A percentile compares a stretch with the other conserved stretches of the same genome.
These are phyloP conservation scores for Vannuccia rotundouncinata DNA, from an alignment of 2,888 invertebrate genomes.

Conservation along the genomic window DNA sequence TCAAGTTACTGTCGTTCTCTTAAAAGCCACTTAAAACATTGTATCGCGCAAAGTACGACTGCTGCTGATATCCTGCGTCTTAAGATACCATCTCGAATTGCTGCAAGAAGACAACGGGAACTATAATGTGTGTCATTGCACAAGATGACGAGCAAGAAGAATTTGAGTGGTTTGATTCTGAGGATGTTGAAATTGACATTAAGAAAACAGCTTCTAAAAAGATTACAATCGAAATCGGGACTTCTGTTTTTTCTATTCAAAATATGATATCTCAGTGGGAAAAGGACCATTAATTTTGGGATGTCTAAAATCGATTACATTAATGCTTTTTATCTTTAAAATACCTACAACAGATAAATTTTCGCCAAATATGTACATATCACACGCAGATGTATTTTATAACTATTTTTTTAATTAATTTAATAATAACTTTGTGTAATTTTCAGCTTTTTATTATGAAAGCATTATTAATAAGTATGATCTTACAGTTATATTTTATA, in stretches of 20 bases:
- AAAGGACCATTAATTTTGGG: neutral
- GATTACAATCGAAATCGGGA: constrained; percentile 7
- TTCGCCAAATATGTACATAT: too few species aligned
- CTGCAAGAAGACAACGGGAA: neutral
- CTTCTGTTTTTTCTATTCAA: neutral
- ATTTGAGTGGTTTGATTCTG: neutral
- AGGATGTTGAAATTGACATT: neutral
- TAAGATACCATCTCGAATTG: constrained; percentile 11
- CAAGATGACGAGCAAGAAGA: constrained; percentile 14
- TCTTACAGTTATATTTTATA: too few species aligned
- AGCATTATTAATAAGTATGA: too few species aligned
- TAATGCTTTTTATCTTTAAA: too few species aligned
- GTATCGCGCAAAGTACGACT: neutral
- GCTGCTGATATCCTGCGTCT: constrained; percentile 2
- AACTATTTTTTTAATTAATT: too few species aligned
- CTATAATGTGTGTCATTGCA: constrained; percentile 15
- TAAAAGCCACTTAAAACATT: neutral
- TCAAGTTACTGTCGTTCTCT: neutral
- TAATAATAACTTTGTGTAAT: too few species aligned
- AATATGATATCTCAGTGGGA: neutral
- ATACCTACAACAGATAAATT: too few species aligned
- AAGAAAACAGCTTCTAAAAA: neutral
- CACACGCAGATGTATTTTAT: too few species aligned
- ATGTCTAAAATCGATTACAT: neutral
- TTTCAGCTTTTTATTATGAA: too few species aligned